Percentiles rank a stretch among this genome's conserved stretches.
Conservation (phyloP, 64 coral and sea anemone species). For the Astreopora myriophthalma region DNA sequence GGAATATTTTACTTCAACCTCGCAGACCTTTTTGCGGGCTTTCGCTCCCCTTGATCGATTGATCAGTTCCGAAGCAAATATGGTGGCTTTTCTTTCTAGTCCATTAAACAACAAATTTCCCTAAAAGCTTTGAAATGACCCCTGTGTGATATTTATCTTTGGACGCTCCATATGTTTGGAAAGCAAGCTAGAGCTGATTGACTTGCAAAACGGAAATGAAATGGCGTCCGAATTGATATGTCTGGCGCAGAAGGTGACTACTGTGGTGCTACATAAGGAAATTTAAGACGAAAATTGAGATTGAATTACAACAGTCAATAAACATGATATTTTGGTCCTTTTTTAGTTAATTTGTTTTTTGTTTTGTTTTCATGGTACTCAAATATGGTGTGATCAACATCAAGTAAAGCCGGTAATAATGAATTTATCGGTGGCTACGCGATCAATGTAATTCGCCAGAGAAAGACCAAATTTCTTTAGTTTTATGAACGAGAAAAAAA, state of each 20-base stretch:
- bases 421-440: too few relatives aligned
- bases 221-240: neutral
- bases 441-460: too few relatives aligned
- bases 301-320: neutral
- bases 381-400: too few relatives aligned
- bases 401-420: too few relatives aligned
- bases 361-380: too few relatives aligned
- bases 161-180: neutral
- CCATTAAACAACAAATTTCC: neutral
- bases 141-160: neutral
- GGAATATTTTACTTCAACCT: conserved; percentile 8
- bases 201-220: neutral
- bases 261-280: neutral
- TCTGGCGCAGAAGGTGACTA: neutral
- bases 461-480: too few relatives aligned
- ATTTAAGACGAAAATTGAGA: neutral
- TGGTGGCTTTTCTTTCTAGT: neutral
- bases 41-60: neutral
- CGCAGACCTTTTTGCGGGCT: neutral
- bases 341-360: too few relatives aligned
- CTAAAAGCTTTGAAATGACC: neutral
- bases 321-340: neutral
- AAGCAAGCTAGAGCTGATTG: neutral
- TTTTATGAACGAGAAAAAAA: too few relatives aligned
- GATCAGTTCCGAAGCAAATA: too few relatives aligned